Evolutionary conservation across 2,113 vertebrate genomes (phyloP).

Genomic region (Holacanthus passer): DNA sequence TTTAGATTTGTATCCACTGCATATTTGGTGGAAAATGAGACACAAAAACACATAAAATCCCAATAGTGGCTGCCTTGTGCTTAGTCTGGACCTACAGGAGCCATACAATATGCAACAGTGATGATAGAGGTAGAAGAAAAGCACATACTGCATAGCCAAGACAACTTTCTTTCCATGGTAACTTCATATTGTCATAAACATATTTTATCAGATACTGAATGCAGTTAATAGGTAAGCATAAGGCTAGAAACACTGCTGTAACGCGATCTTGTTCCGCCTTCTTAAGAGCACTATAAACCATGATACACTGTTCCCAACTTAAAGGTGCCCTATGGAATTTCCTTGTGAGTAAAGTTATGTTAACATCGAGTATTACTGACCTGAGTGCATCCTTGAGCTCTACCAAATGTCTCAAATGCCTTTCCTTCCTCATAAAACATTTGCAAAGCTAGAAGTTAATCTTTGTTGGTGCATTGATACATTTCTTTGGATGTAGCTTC

Average conservation of each 20-base stretch:
- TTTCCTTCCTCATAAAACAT: background rate
- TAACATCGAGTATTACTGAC: background rate
- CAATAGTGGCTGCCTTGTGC: conserved; percentile 14
- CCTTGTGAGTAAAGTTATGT: background rate
- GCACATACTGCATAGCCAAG: background rate
- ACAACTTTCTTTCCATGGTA: background rate
- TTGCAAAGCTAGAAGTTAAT: background rate
- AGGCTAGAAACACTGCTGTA: too few relatives aligned
- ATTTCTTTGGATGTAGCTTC: background rate
- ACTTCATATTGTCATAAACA: background rate
- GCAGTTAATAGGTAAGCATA: background rate
- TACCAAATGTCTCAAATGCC: background rate
- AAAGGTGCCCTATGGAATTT: background rate
- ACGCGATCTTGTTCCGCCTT: background rate
- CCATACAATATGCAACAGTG: conserved; percentile 2
- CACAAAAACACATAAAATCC: conserved; percentile 36
- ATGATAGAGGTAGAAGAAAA: conserved; percentile 12
- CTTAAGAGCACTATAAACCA: background rate
- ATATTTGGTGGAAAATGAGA: conserved; percentile 58
- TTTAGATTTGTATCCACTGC: conserved; percentile 4
- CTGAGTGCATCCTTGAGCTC: background rate
- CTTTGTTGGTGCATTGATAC: background rate
- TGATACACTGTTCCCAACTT: background rate
- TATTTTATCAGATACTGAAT: too few relatives aligned
- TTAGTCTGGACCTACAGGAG: conserved; percentile 1